Evolutionary conservation across 1,140 invertebrate genomes (phyloP).

Genomic region (Zaprionus gabonicus): DNA sequence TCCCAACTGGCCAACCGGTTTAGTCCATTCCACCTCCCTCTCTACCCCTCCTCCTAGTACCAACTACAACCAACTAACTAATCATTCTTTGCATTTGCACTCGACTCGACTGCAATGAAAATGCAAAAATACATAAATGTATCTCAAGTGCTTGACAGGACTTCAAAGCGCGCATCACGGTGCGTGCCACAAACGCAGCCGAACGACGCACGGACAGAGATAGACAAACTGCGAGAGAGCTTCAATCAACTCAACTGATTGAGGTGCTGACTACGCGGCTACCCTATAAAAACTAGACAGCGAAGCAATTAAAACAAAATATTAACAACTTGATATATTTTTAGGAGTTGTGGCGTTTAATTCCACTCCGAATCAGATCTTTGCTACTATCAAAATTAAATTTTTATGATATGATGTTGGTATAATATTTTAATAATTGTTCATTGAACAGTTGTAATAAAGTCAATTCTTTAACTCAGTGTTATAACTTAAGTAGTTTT

Average conservation of each 20-base stretch:
- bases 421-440: no score
- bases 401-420: no score
- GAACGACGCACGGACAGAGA: constrained; percentile 21
- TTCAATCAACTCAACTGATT: constrained; percentile 7
- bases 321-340: not conserved
- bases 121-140: constrained; percentile 82
- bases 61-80: constrained; percentile 71
- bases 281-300: constrained; percentile 22
- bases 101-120: constrained; percentile 64
- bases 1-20: constrained; percentile 67
- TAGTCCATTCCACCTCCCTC: constrained; percentile 59
- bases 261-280: not conserved
- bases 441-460: no score
- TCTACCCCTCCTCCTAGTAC: not conserved
- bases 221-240: constrained; percentile 29
- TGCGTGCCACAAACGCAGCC: constrained; percentile 69
- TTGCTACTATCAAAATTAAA: no score
- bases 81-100: constrained; percentile 72
- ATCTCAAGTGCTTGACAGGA: constrained; percentile 82
- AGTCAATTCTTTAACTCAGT: no score
- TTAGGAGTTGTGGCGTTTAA: no score
- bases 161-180: constrained; percentile 81
- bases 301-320: not conserved
- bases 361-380: no score
- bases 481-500: no score